A percentile compares a stretch with the other conserved stretches of the same genome.
Conservation (phyloP, 1,140 invertebrate species). For the Drosophila littoralis region DNA sequence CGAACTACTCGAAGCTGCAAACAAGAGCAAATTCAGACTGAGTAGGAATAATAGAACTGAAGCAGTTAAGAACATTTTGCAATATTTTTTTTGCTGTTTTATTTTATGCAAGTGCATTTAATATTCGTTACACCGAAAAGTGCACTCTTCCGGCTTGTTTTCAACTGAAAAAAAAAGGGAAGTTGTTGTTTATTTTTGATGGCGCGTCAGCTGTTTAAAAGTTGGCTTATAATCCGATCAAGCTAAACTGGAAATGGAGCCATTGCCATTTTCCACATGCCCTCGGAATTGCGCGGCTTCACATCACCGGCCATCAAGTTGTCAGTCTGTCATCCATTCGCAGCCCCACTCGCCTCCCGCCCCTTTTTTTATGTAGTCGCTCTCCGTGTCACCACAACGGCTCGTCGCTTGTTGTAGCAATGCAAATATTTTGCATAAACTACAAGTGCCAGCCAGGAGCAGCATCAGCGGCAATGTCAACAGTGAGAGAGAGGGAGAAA, state of each 20-base stretch:
- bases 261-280: conserved; percentile 30
- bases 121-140: neutral
- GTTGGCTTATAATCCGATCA: conserved; percentile 17
- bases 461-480: neutral
- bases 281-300: conserved; percentile 6
- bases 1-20: too few relatives aligned
- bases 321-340: conserved; percentile 11
- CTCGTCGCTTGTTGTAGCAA: conserved; percentile 37
- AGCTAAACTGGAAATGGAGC: conserved; percentile 13
- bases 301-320: conserved; percentile 29
- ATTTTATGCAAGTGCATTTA: neutral
- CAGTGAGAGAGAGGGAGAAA: too few relatives aligned
- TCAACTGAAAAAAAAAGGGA: neutral
- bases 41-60: too few relatives aligned
- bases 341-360: neutral
- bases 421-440: conserved; percentile 58
- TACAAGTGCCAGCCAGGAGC: conserved; percentile 42
- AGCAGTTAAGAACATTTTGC: too few relatives aligned
- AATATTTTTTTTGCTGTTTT: too few relatives aligned
- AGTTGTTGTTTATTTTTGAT: neutral
- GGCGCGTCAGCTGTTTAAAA: neutral
- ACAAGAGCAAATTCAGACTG: too few relatives aligned
- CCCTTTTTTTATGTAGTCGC: neutral
- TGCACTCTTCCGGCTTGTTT: neutral
- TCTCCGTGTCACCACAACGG: conserved; percentile 4